Evolutionary conservation across 2,888 invertebrate genomes (phyloP).

Genomic region (Prosapia bicincta): DNA sequence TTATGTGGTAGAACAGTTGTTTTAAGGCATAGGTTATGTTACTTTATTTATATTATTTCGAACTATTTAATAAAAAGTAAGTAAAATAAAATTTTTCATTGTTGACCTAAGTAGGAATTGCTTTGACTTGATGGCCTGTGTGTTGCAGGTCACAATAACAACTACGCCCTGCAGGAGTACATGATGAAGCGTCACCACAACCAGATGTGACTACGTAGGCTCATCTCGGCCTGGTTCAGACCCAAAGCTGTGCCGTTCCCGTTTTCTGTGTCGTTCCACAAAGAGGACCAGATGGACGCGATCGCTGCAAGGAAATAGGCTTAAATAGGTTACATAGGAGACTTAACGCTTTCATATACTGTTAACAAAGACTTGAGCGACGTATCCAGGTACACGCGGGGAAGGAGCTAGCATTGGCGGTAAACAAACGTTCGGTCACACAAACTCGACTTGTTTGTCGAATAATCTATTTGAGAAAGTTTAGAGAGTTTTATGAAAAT

Average conservation of each 20-base stretch:
- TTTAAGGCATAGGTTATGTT: too few species aligned
- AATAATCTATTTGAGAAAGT: too few species aligned
- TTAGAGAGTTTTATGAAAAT: too few species aligned
- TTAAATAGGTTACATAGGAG: not conserved
- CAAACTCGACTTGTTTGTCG: too few species aligned
- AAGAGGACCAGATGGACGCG: constrained; percentile 8
- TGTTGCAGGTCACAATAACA: constrained; percentile 33
- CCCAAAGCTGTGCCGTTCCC: constrained; percentile 29
- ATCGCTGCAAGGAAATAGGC: constrained; percentile 6
- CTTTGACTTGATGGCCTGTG: too few species aligned
- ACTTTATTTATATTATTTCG: too few species aligned
- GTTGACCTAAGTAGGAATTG: too few species aligned
- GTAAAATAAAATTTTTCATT: too few species aligned
- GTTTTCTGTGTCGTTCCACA: constrained; percentile 22
- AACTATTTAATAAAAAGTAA: too few species aligned
- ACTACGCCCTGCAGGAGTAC: constrained; percentile 33
- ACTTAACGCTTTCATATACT: not conserved
- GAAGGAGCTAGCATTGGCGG: too few species aligned
- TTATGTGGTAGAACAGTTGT: too few species aligned
- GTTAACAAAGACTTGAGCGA: not conserved
- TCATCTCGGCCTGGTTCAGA: constrained; percentile 36
- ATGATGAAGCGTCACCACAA: constrained; percentile 37
- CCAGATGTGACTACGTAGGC: constrained; percentile 43
- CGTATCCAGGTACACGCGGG: not conserved
- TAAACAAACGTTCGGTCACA: too few species aligned